phyloP scores from a whole-genome alignment of 2,113 vertebrate species.

The Pseudolaguvia tuberculata region DNA sequence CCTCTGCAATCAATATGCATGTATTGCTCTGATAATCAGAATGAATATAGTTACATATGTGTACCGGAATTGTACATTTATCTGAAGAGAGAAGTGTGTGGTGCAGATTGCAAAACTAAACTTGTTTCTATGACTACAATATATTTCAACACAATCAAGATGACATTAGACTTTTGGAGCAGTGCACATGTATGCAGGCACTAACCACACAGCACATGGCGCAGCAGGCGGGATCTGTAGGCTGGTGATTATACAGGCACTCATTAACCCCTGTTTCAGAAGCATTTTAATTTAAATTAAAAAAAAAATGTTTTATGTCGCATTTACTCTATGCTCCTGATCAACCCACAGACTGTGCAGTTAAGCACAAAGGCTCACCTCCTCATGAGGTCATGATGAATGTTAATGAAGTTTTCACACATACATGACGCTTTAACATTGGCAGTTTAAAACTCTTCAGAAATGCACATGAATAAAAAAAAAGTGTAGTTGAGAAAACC shows the following conservation, averaged over 20 bases:
- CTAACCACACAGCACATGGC: slow-evolving; percentile 17
- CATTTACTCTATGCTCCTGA: slow-evolving; percentile 1
- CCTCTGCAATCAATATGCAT: too few relatives aligned
- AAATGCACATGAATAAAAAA: slow-evolving; percentile 6
- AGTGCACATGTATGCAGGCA: background rate
- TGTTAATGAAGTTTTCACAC: slow-evolving; percentile 21
- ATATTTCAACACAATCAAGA: slow-evolving; percentile 5
- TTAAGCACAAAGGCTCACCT: slow-evolving; percentile 8
- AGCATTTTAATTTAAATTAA: slow-evolving; percentile 21
- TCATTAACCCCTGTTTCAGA: slow-evolving; percentile 16
- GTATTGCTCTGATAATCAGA: background rate
- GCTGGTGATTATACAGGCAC: slow-evolving; percentile 14
- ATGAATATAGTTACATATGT: background rate
- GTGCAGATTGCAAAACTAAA: slow-evolving; percentile 11
- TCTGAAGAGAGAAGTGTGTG: background rate
- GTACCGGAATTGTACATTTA: background rate
- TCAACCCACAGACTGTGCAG: background rate
- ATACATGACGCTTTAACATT: slow-evolving; percentile 11
- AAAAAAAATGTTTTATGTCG: background rate
- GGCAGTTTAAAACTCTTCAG: background rate
- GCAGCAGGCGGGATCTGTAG: slow-evolving; percentile 19
- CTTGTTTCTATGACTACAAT: slow-evolving; percentile 32
- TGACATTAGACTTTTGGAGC: slow-evolving; percentile 8
- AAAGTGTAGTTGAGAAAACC: slow-evolving; percentile 10
- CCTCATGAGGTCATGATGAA: background rate